These are phyloP conservation scores for Drosophila kikkawai DNA, from an alignment of 1,140 invertebrate genomes.

Conservation along the genomic window DNA sequence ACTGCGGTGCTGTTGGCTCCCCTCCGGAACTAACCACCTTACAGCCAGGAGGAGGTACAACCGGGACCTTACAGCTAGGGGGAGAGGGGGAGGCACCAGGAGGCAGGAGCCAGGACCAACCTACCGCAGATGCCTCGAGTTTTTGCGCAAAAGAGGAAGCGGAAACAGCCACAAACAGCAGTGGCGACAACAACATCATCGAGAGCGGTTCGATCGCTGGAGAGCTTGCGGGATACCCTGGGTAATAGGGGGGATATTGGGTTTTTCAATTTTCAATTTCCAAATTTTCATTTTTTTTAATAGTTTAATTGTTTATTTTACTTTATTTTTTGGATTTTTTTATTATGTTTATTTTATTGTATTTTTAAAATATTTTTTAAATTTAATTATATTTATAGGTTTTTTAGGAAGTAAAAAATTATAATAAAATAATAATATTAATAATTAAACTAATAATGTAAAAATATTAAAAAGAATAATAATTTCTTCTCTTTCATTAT, in stretches of 20 bases:
- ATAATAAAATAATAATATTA: too few species aligned
- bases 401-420: too few species aligned
- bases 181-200: constrained; percentile 40
- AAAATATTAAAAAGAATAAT: too few species aligned
- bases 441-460: too few species aligned
- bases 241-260: background rate
- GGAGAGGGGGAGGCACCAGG: background rate
- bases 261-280: background rate
- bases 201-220: constrained; percentile 68
- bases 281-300: too few species aligned
- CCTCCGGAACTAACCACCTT: constrained; percentile 52
- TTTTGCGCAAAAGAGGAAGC: constrained; percentile 65
- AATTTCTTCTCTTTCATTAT: too few species aligned
- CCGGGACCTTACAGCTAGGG: background rate
- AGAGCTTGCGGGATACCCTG: constrained; percentile 28
- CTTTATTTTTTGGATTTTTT: too few species aligned
- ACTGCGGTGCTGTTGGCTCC: constrained; percentile 67
- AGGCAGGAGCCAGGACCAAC: constrained; percentile 20
- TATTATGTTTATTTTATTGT: too few species aligned
- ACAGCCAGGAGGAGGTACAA: constrained; percentile 3
- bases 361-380: too few species aligned
- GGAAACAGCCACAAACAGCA: constrained; percentile 70
- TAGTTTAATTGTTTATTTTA: too few species aligned
- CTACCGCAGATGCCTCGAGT: constrained; percentile 58
- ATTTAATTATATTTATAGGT: too few species aligned